Evolutionary conservation across 2,113 vertebrate species (phyloP), one percentile per base, ranked within the genome.

Genomic region (Carollia perspicillata): DNA sequence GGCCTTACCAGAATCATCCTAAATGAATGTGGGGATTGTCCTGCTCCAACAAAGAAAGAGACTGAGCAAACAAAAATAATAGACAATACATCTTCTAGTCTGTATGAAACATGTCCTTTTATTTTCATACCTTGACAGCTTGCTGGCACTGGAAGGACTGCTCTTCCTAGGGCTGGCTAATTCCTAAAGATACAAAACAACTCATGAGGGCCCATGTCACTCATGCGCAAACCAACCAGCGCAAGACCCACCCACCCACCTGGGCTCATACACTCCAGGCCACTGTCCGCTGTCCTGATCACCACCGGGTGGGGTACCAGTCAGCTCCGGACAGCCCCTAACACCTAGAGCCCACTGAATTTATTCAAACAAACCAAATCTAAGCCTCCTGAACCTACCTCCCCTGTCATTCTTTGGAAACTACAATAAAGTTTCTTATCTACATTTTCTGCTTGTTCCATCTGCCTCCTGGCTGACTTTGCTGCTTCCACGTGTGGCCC

Each of bases 41-140:
- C 2, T 18, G 18, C 1, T 0, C 18, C 30, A 2, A 18, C 7
- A 55, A 30, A 35, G 23, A 58, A 22, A 65, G 2, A 69, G 2
- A 30, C 3, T 12, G 11, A 68, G 23, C 14, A 71, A 79, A 42
- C 5, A 72, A 60, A 80, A 88, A 66, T 53, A 84, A 22, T 37
- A 80, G 35, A 42, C 28, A 55, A 10, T 42, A 60, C 49, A 20
- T 35, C 12, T 88, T 83, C 30, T n/a, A 63, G 71, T 33, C 40
- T 93, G 35, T 78, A 28, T 71, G 65, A 68, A 18, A 8, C 13
- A n/a, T 12, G 42, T 40, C 22, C 77, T 75, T 87, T n/a, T 71
- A 69, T 84, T 58, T 93, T 79, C 53, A 84, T 35, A 28, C 12
- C 12, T 63, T 47, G 9, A 30, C 2, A 35, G 11, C 18, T 69